A percentile compares a stretch with the other conserved stretches of the same genome.
phyloP scores from a whole-genome alignment of 2,797 vertebrate genomes.

The Protosalanx chinensis region DNA sequence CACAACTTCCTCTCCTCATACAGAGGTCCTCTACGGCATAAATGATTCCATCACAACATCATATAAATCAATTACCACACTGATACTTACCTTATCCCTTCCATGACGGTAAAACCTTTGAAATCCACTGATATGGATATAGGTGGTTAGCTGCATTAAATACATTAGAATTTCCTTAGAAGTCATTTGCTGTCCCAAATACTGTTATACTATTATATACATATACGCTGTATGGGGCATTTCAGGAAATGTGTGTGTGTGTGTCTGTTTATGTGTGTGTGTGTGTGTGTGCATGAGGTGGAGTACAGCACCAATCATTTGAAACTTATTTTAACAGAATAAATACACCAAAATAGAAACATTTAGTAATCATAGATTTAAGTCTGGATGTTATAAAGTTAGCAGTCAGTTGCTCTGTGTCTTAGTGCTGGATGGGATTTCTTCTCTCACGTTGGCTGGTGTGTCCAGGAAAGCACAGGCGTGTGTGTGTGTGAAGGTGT shows the following conservation, averaged over 20 bases:
- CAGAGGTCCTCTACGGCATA: background rate
- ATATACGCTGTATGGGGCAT: too few relatives aligned
- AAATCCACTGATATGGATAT: background rate
- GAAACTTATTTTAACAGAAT: too few relatives aligned
- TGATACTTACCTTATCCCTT: background rate
- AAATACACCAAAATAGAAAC: too few relatives aligned
- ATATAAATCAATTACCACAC: background rate
- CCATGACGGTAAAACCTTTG: background rate
- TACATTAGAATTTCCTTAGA: background rate
- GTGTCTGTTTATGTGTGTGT: background rate
- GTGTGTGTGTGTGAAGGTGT: too few relatives aligned
- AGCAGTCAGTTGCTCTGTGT: too few relatives aligned
- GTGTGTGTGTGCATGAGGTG: background rate
- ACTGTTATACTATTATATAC: background rate
- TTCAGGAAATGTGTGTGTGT: conserved; percentile 6
- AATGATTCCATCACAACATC: conserved; percentile 3
- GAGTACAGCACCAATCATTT: background rate
- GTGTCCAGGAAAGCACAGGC: too few relatives aligned
- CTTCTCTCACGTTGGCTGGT: too few relatives aligned
- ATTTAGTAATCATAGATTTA: too few relatives aligned
- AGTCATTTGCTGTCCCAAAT: background rate
- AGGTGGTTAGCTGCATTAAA: background rate
- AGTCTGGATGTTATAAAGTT: too few relatives aligned
- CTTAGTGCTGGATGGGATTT: too few relatives aligned
- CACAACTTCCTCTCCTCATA: background rate